These are phyloP conservation scores for Parazoanthus atlanticus DNA, from an alignment of 92 coral and sea anemone species.

Conservation along the genomic window DNA sequence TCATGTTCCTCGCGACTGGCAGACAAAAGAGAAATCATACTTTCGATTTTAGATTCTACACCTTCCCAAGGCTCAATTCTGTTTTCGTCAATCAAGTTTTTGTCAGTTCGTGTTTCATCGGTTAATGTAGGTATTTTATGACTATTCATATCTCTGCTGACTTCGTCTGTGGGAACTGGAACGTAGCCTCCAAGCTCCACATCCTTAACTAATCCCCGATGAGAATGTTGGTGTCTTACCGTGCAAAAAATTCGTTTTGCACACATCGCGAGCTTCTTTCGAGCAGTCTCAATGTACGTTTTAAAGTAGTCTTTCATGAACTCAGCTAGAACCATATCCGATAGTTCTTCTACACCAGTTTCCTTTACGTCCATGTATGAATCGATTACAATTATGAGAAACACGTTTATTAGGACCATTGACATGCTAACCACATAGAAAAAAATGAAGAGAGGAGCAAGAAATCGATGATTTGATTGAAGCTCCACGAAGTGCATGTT, in stretches of 20 bases:
- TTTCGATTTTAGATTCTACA: not conserved
- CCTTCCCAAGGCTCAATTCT: not conserved
- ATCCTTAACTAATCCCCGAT: not conserved
- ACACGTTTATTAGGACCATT: constrained; percentile 60
- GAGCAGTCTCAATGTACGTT: not conserved
- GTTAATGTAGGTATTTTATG: not conserved
- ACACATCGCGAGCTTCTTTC: not conserved
- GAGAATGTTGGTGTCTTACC: not conserved
- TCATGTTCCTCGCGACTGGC: not conserved
- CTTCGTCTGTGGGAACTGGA: not conserved
- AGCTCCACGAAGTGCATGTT: constrained; percentile 55
- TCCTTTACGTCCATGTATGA: constrained; percentile 62
- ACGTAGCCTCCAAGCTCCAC: not conserved
- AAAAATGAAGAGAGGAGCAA: constrained; percentile 69
- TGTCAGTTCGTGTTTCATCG: not conserved
- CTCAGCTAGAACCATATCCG: constrained; percentile 31
- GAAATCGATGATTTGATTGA: constrained; percentile 47
- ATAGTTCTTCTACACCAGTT: not conserved
- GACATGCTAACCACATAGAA: constrained; percentile 55
- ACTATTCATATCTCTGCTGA: not conserved
- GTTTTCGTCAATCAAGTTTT: not conserved
- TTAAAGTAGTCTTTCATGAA: constrained; percentile 33
- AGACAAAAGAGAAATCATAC: not conserved
- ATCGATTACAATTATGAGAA: constrained; percentile 70
- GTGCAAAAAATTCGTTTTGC: not conserved